Conservation (phyloP, 2,113 vertebrate species). For the Pleuronectes platessa region DNA sequence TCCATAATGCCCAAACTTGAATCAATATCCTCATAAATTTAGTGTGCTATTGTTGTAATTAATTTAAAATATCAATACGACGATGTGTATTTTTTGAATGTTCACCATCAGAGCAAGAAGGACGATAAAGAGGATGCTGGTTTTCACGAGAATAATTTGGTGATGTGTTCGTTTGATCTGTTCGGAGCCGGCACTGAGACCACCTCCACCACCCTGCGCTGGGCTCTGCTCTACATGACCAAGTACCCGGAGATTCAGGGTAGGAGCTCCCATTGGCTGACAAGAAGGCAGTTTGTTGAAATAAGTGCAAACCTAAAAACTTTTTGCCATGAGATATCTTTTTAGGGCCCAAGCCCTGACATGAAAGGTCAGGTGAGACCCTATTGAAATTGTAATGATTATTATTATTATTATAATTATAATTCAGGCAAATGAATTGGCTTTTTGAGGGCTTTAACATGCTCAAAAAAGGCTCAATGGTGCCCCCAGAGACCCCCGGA, state of each 20-base stretch:
- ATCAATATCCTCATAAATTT: no score
- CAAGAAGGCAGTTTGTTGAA: neutral
- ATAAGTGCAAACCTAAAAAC: neutral
- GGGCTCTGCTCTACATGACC: conserved; percentile 88
- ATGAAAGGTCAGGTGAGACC: no score
- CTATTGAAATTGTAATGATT: no score
- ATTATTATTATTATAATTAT: no score
- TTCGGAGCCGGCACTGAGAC: conserved; percentile 90
- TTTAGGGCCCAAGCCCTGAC: no score
- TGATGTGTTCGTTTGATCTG: conserved; percentile 85
- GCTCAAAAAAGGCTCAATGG: no score
- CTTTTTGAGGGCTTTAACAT: no score
- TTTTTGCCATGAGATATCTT: neutral
- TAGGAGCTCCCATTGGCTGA: conserved; percentile 53
- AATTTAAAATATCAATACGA: neutral
- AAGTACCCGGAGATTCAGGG: conserved; percentile 87
- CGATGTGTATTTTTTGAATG: neutral
- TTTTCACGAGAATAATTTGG: conserved; percentile 83
- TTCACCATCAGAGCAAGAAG: neutral
- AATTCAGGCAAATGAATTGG: no score
- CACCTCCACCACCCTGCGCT: conserved; percentile 87
- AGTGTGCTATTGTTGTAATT: no score
- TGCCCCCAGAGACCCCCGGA: no score
- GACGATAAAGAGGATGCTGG: conserved; percentile 61
- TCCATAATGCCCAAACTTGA: no score